Conservation (phyloP, 1,140 invertebrate genomes). For the Zeugodacus cucurbitae region DNA sequence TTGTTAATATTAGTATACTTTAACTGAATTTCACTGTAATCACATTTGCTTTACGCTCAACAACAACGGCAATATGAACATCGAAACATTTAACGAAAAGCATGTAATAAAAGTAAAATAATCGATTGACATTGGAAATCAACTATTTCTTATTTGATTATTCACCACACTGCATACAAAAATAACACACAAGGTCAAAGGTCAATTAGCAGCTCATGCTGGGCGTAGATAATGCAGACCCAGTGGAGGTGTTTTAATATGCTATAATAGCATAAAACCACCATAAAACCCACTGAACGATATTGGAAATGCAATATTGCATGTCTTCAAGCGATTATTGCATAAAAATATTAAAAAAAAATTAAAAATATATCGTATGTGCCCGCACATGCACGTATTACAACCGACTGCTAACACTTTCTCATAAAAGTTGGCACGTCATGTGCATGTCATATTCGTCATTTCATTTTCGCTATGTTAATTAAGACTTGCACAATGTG, state of each 20-base stretch:
- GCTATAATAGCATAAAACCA: background rate
- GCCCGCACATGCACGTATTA: background rate
- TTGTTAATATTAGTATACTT: no score
- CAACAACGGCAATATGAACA: background rate
- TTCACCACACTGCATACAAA: background rate
- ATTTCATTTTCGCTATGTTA: background rate
- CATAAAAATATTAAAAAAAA: background rate
- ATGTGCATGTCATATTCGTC: background rate
- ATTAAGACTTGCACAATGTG: no score
- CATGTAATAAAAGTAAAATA: background rate
- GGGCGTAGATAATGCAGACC: background rate
- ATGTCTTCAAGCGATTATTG: background rate
- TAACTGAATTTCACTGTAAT: no score
- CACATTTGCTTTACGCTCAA: background rate
- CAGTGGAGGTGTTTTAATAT: background rate
- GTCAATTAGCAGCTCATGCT: background rate
- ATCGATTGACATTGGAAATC: background rate
- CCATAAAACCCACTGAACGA: background rate
- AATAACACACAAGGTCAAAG: slow-evolving; percentile 16
- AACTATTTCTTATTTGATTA: background rate
- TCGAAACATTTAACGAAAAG: background rate
- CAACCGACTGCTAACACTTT: background rate
- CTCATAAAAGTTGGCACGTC: background rate
- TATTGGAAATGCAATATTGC: background rate
- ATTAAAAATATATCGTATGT: background rate